phyloP scores from a whole-genome alignment of 2,888 invertebrate genomes.

The Drosophila parthenogenetica region DNA sequence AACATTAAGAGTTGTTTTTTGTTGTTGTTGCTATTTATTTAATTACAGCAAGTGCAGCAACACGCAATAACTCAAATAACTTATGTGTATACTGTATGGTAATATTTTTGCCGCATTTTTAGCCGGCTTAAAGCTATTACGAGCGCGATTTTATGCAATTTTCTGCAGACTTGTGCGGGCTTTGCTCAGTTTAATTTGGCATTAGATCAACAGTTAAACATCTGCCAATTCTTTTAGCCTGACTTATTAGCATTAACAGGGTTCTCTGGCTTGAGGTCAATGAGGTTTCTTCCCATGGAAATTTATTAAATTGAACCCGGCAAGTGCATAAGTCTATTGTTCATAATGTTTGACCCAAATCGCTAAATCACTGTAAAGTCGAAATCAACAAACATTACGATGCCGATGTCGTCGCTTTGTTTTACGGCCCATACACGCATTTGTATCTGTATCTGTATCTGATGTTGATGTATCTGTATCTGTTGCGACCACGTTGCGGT shows the following conservation, averaged over 20 bases:
- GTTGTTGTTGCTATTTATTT: constrained; percentile 19
- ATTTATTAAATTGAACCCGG: constrained; percentile 49
- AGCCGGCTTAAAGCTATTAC: constrained; percentile 7
- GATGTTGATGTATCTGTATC: constrained; percentile 25
- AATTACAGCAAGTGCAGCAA: constrained; percentile 27
- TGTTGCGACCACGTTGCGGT: constrained; percentile 75
- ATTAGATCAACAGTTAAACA: constrained; percentile 37
- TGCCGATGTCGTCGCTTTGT: constrained; percentile 29
- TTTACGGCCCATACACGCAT: constrained; percentile 25
- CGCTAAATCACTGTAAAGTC: constrained; percentile 46
- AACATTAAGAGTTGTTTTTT: constrained; percentile 16
- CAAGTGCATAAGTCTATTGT: constrained; percentile 69
- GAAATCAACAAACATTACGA: constrained; percentile 36
- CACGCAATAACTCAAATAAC: constrained; percentile 39
- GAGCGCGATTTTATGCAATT: constrained; percentile 27
- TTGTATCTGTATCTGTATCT: constrained; percentile 10
- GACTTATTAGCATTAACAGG: constrained; percentile 34
- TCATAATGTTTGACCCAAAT: constrained; percentile 70
- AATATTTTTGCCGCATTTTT: constrained; percentile 15
- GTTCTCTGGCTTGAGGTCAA: constrained; percentile 61
- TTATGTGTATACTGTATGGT: constrained; percentile 3
- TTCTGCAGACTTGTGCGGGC: constrained; percentile 24
- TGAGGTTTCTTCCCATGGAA: constrained; percentile 42
- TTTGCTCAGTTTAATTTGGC: constrained; percentile 29
- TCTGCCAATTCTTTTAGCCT: constrained; percentile 14